Conservation (phyloP, 2,113 vertebrate genomes). For the Antennarius striatus region DNA sequence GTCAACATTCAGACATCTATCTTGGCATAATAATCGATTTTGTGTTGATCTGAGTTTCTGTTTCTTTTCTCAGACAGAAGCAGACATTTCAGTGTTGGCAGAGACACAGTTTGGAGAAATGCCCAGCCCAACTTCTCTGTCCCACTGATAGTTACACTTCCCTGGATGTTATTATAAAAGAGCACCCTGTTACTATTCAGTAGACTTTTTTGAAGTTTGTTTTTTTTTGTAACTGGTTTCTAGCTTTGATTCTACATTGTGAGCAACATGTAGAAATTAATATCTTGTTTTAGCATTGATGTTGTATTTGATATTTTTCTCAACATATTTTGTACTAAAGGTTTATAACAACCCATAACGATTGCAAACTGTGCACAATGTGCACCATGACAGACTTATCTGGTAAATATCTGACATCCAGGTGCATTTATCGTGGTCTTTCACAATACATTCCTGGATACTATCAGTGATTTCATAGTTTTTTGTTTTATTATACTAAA, state of each 20-base stretch:
- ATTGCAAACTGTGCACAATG: slow-evolving; percentile 4
- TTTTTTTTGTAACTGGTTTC: neutral
- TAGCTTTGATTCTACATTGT: slow-evolving; percentile 37
- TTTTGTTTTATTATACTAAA: neutral
- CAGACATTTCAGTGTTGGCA: slow-evolving; percentile 67
- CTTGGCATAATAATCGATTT: neutral
- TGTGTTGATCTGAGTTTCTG: slow-evolving; percentile 10
- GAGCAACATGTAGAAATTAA: neutral
- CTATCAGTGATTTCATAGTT: slow-evolving; percentile 11
- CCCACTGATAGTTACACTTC: slow-evolving; percentile 64
- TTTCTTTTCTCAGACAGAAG: slow-evolving; percentile 66
- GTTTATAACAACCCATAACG: slow-evolving; percentile 13
- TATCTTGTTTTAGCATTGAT: neutral
- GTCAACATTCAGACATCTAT: neutral
- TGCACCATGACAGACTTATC: neutral
- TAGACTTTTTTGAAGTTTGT: neutral
- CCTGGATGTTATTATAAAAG: slow-evolving; percentile 14
- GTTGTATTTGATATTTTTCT: slow-evolving; percentile 25
- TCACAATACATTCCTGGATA: slow-evolving; percentile 13
- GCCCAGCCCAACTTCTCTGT: slow-evolving; percentile 77
- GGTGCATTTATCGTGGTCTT: neutral
- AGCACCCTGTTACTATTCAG: neutral
- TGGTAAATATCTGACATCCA: slow-evolving; percentile 18
- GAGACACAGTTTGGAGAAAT: slow-evolving; percentile 77
- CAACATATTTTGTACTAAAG: slow-evolving; percentile 9